These are phyloP conservation scores for Pseudopipra pipra DNA, from an alignment of 2,113 vertebrate species.

Conservation along the genomic window DNA sequence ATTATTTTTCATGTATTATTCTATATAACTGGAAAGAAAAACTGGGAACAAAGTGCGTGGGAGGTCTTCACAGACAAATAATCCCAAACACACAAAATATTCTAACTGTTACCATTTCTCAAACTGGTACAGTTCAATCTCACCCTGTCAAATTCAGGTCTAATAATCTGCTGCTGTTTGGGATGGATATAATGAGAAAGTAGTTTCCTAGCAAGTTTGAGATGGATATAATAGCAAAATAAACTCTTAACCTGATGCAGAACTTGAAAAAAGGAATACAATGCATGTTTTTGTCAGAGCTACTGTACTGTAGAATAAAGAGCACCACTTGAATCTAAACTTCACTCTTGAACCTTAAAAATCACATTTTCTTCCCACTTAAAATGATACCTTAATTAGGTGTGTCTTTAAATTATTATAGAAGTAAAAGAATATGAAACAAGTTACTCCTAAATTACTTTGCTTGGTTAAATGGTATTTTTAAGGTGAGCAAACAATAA, in stretches of 20 bases:
- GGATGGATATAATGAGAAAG: not conserved
- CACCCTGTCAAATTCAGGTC: not conserved
- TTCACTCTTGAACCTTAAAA: not conserved
- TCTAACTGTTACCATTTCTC: not conserved
- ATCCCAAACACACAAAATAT: not conserved
- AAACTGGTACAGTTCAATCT: not conserved
- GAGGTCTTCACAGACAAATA: not conserved
- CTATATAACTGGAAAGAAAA: not conserved
- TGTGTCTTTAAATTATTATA: not conserved
- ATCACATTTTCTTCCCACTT: not conserved
- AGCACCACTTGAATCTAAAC: not conserved
- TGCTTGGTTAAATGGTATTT: not conserved
- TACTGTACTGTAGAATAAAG: not conserved
- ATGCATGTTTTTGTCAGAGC: not conserved
- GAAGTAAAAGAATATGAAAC: not conserved
- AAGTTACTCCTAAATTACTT: not conserved
- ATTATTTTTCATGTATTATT: not conserved
- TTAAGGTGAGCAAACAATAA: slow-evolving; percentile 3
- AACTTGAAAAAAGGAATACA: not conserved
- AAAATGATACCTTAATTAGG: not conserved
- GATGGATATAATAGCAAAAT: slow-evolving; percentile 16
- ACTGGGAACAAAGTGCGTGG: not conserved
- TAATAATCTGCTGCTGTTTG: not conserved
- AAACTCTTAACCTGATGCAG: not conserved
- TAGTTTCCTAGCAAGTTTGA: not conserved